phyloP scores from a whole-genome alignment of 2,888 invertebrate species.

The Helobdella robusta region DNA sequence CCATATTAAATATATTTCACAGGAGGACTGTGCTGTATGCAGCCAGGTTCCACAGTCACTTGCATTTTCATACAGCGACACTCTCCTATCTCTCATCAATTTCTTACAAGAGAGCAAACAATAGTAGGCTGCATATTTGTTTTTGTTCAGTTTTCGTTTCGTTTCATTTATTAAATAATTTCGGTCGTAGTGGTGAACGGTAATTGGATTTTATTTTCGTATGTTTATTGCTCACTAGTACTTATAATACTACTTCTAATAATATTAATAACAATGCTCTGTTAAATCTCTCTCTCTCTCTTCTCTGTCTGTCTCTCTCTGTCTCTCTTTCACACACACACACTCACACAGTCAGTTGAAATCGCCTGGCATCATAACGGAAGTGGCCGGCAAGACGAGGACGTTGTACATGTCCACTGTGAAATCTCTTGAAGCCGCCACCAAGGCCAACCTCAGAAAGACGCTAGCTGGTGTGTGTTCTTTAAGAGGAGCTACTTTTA shows the following conservation, averaged over 20 bases:
- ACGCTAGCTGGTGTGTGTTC: constrained; percentile 56
- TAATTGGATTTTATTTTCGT: too few species aligned
- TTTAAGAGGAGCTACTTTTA: neutral
- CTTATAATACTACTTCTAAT: too few species aligned
- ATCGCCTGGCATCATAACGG: constrained; percentile 65
- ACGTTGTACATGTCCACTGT: constrained; percentile 88
- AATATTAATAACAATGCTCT: too few species aligned
- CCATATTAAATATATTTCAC: too few species aligned
- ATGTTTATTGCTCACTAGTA: too few species aligned
- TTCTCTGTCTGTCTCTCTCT: too few species aligned
- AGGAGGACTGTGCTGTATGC: constrained; percentile 74
- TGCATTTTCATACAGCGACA: constrained; percentile 53
- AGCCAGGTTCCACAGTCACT: constrained; percentile 45
- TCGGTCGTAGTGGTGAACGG: too few species aligned
- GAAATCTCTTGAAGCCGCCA: constrained; percentile 79
- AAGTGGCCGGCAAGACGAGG: constrained; percentile 69
- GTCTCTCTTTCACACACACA: too few species aligned
- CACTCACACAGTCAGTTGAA: constrained; percentile 81
- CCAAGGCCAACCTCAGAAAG: constrained; percentile 76
- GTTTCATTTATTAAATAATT: too few species aligned
- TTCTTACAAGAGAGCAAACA: constrained; percentile 65
- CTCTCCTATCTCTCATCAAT: constrained; percentile 70
- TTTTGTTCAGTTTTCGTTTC: too few species aligned
- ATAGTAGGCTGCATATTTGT: constrained; percentile 52
- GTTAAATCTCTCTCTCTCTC: too few species aligned